Evolutionary conservation across 1,140 invertebrate species (phyloP).

Genomic region (Hylyphantes graminicola): DNA sequence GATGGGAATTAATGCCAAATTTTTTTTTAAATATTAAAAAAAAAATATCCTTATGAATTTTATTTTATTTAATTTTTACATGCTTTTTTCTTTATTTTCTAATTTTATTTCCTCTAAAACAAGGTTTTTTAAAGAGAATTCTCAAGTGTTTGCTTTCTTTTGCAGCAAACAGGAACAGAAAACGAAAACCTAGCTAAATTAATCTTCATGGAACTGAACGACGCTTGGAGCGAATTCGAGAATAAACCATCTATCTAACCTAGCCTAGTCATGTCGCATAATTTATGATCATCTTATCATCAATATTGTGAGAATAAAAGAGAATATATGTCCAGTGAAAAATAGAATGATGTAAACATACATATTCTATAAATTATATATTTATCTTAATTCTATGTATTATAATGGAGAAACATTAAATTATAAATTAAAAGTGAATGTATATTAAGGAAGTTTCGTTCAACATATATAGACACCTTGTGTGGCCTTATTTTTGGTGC

Average conservation of each 20-base stretch:
- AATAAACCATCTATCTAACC: conserved; percentile 69
- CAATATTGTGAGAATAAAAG: not conserved
- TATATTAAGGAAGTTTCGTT: conserved; percentile 46
- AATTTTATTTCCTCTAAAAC: too few species aligned
- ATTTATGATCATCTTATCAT: conserved; percentile 29
- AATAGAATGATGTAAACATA: not conserved
- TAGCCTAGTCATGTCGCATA: conserved; percentile 57
- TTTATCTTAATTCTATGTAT: conserved; percentile 30
- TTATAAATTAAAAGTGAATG: conserved; percentile 43
- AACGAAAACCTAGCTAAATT: conserved; percentile 94
- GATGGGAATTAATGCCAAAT: too few species aligned
- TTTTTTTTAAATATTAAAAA: too few species aligned
- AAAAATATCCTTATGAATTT: too few species aligned
- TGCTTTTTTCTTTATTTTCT: too few species aligned
- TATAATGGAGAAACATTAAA: conserved; percentile 18
- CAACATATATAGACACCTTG: conserved; percentile 46
- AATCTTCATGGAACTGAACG: conserved; percentile 99
- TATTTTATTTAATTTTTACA: too few species aligned
- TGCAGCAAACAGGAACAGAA: conserved; percentile 86
- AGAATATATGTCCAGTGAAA: conserved; percentile 11
- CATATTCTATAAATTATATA: conserved; percentile 19
- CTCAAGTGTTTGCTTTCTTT: conserved; percentile 35
- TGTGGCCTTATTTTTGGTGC: conserved; percentile 59
- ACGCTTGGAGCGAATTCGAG: conserved; percentile 98
- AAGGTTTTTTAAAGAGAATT: too few species aligned